Percentiles rank a stretch among this genome's conserved stretches.
These are phyloP conservation scores for Darevskia nairensis DNA, from an alignment of 2,797 vertebrate genomes.

Conservation along the genomic window DNA sequence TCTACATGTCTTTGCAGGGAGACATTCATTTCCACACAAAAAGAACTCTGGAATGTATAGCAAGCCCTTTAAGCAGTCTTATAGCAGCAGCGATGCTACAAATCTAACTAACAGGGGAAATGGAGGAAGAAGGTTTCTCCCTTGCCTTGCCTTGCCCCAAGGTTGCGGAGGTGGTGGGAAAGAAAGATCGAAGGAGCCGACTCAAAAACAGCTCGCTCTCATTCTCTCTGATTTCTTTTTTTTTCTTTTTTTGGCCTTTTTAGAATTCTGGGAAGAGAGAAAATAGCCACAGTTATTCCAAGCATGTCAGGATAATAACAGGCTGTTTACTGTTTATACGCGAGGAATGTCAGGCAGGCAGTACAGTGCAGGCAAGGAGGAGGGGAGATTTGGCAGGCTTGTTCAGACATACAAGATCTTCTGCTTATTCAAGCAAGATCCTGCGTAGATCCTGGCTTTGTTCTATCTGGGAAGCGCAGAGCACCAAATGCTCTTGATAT, in stretches of 20 bases:
- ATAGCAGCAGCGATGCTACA: background rate
- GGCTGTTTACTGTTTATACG: constrained; percentile 79
- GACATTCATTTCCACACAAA: background rate
- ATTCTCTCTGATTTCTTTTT: constrained; percentile 6
- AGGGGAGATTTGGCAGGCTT: constrained; percentile 64
- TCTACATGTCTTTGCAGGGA: background rate
- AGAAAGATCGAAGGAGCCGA: constrained; percentile 71
- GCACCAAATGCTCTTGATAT: background rate
- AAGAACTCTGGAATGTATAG: background rate
- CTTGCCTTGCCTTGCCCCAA: constrained; percentile 57
- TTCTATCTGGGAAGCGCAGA: constrained; percentile 33
- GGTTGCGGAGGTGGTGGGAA: constrained; percentile 75
- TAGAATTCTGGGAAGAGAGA: constrained; percentile 80
- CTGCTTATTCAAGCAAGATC: constrained; percentile 48
- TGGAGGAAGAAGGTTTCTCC: background rate
- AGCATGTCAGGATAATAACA: constrained; percentile 80
- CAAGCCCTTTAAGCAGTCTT: background rate
- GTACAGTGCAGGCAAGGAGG: constrained; percentile 67
- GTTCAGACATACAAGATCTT: constrained; percentile 11
- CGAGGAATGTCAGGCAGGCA: constrained; percentile 76
- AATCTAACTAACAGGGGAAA: background rate
- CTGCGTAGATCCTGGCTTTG: background rate
- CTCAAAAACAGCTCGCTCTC: constrained; percentile 71
- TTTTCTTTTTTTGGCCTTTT: constrained; percentile 76
- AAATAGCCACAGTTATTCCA: constrained; percentile 80